Percentiles rank a stretch among this genome's conserved stretches.
Conservation (phyloP, 2,888 invertebrate species). For the Nineta flava region DNA sequence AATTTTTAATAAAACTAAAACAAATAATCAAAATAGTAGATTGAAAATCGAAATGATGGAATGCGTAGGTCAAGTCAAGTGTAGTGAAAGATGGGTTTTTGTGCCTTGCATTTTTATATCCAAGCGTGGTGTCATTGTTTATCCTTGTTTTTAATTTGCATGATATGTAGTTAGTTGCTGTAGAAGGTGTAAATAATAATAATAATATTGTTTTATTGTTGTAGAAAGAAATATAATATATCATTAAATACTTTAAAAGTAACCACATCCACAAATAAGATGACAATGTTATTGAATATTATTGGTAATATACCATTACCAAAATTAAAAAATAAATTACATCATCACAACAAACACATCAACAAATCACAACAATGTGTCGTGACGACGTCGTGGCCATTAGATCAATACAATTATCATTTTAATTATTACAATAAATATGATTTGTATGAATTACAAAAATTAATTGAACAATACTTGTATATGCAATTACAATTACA, state of each 20-base stretch:
- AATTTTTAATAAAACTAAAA: too few relatives aligned
- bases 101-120: too few relatives aligned
- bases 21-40: too few relatives aligned
- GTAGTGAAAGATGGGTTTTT: too few relatives aligned
- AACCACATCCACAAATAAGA: conserved; percentile 57
- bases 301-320: conserved; percentile 31
- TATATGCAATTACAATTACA: neutral
- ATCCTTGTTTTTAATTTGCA: neutral
- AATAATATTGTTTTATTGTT: conserved; percentile 8
- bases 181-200: neutral
- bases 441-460: neutral
- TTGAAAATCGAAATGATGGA: too few relatives aligned
- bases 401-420: neutral
- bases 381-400: neutral
- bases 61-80: too few relatives aligned
- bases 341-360: neutral
- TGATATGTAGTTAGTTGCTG: neutral
- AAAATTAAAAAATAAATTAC: conserved; percentile 8
- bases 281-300: conserved; percentile 48
- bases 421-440: neutral
- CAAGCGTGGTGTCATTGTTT: too few relatives aligned
- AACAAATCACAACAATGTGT: neutral
- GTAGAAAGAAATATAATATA: conserved; percentile 59
- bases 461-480: neutral
- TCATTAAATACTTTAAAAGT: conserved; percentile 54